A percentile compares a stretch with the other conserved stretches of the same genome.
phyloP scores from a whole-genome alignment of 2,797 vertebrate species.

The Amblyopsis hoosieri region DNA sequence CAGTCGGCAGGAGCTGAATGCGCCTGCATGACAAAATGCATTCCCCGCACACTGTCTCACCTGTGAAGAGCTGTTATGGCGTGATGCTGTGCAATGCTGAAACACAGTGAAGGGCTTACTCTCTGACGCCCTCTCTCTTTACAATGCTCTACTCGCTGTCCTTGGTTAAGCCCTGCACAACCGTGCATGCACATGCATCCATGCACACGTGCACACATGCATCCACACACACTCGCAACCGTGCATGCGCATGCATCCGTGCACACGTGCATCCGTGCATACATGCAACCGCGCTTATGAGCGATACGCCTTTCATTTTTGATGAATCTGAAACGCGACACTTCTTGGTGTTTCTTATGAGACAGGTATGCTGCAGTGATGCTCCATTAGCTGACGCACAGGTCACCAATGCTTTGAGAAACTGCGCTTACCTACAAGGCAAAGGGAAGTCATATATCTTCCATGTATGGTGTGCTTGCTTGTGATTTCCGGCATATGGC shows the following conservation, averaged over 20 bases:
- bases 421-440: constrained; percentile 37
- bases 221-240: constrained; percentile 9
- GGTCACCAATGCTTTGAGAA: constrained; percentile 53
- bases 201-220: constrained; percentile 9
- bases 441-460: constrained; percentile 33
- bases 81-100: constrained; percentile 10
- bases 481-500: constrained; percentile 32
- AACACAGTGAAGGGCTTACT: background rate
- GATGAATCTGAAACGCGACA: constrained; percentile 53
- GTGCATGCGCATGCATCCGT: background rate
- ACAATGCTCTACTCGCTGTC: background rate
- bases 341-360: constrained; percentile 52
- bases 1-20: constrained; percentile 71
- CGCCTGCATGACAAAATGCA: constrained; percentile 62
- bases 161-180: background rate
- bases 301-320: constrained; percentile 36
- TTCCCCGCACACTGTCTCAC: constrained; percentile 64
- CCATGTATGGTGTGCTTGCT: constrained; percentile 21
- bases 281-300: constrained; percentile 24
- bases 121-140: background rate
- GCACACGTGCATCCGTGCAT: constrained; percentile 4
- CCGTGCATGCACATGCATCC: constrained; percentile 1
- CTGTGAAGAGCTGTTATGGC: constrained; percentile 52
- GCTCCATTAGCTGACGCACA: constrained; percentile 53
- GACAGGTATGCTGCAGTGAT: constrained; percentile 35